Evolutionary conservation across 2,113 vertebrate species (phyloP).

Genomic region (Theropithecus gelada): DNA sequence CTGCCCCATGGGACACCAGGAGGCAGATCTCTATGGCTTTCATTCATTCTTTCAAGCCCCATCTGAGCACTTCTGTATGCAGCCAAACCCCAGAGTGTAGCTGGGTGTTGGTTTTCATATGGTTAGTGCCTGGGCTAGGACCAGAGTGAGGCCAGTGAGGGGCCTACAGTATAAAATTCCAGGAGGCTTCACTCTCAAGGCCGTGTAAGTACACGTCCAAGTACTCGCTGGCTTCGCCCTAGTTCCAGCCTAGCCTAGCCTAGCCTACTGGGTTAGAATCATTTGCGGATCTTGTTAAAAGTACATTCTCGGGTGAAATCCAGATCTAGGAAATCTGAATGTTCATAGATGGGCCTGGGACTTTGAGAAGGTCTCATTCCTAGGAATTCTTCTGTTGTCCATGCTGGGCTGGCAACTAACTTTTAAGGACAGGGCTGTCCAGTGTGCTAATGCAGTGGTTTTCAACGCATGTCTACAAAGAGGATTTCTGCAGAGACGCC

Average conservation of each 20-base stretch:
- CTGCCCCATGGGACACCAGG: fast-evolving
- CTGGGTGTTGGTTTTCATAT: background rate
- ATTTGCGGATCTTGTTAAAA: background rate
- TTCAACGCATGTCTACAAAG: background rate
- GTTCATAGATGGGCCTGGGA: too few species aligned
- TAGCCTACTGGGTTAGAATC: background rate
- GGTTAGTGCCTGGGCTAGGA: background rate
- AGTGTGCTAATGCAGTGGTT: fast-evolving
- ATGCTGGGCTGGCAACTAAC: background rate
- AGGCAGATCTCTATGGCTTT: background rate
- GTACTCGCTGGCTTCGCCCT: background rate
- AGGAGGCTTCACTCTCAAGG: background rate
- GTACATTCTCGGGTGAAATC: background rate
- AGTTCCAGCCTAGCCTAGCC: too few species aligned
- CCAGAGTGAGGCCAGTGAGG: background rate
- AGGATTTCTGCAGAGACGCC: background rate
- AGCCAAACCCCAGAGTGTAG: background rate
- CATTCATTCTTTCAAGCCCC: background rate
- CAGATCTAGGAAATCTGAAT: background rate
- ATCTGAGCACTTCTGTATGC: background rate
- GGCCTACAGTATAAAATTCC: background rate
- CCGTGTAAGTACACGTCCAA: background rate
- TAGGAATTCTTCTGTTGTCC: background rate
- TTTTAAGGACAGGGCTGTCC: background rate
- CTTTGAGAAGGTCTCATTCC: background rate